These are phyloP conservation scores for Dynastes grantii DNA, from an alignment of 2,888 invertebrate species.

Conservation along the genomic window DNA sequence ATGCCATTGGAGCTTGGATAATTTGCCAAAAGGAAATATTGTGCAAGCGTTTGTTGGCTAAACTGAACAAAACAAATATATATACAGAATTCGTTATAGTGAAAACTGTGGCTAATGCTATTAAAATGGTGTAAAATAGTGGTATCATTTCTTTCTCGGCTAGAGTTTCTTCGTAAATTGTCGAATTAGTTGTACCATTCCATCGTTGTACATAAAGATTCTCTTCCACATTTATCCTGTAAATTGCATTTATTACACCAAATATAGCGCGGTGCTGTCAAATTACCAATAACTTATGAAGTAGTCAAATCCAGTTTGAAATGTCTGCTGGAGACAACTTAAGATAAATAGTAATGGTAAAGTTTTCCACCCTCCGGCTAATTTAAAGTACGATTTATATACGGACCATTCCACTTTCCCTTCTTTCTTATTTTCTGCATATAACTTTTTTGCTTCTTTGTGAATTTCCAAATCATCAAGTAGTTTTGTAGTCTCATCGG, in stretches of 20 bases:
- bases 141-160: conserved; percentile 44
- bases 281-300: conserved; percentile 57
- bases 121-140: conserved; percentile 42
- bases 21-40: conserved; percentile 56
- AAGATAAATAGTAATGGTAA: conserved; percentile 56
- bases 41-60: conserved; percentile 60
- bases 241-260: neutral
- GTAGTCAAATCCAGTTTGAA: conserved; percentile 57
- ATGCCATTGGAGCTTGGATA: conserved; percentile 57
- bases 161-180: conserved; percentile 16
- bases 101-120: conserved; percentile 48
- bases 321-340: conserved; percentile 56
- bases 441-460: conserved; percentile 35
- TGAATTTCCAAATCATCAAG: conserved; percentile 14
- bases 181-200: conserved; percentile 46
- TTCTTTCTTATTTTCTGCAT: conserved; percentile 53
- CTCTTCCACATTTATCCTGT: conserved; percentile 51
- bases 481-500: conserved; percentile 44
- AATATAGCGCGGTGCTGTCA: neutral
- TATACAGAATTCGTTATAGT: conserved; percentile 57
- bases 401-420: conserved; percentile 59
- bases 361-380: conserved; percentile 59
- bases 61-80: conserved; percentile 59
- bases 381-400: conserved; percentile 59
- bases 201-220: conserved; percentile 14